A percentile compares a stretch with the other conserved stretches of the same genome.
These are phyloP conservation scores for Thamnaconus septentrionalis DNA, from an alignment of 2,113 vertebrate genomes.

Conservation along the genomic window DNA sequence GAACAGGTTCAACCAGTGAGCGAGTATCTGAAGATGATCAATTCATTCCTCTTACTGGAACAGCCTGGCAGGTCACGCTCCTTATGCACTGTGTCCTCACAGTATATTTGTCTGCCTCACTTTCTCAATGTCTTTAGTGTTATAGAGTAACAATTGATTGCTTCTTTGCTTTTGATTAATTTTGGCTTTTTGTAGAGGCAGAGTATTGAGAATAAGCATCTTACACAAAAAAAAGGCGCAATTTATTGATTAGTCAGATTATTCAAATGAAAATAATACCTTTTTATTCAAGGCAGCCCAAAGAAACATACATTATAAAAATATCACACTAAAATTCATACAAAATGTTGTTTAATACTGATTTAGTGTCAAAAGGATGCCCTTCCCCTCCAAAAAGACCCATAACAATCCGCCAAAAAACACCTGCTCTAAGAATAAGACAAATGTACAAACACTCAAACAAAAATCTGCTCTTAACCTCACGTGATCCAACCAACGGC, in stretches of 20 bases:
- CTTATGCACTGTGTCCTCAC: too few relatives aligned
- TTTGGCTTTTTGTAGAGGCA: too few relatives aligned
- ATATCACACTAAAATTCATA: slow-evolving; percentile 60
- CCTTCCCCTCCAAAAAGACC: slow-evolving; percentile 48
- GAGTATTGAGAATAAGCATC: too few relatives aligned
- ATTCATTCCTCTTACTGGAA: neutral
- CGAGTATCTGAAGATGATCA: neutral
- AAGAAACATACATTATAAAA: slow-evolving; percentile 65
- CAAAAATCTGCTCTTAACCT: neutral
- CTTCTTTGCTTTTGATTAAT: neutral
- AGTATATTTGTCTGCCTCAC: too few relatives aligned
- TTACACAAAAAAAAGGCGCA: neutral
- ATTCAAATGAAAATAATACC: neutral
- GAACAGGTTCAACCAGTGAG: neutral
- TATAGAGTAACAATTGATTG: neutral
- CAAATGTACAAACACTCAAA: slow-evolving; percentile 42
- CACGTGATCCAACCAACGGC: slow-evolving; percentile 3
- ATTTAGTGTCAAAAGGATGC: slow-evolving; percentile 27
- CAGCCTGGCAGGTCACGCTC: neutral
- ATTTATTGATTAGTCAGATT: neutral
- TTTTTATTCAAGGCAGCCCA: slow-evolving; percentile 59
- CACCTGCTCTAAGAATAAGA: slow-evolving; percentile 38
- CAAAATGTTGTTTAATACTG: slow-evolving; percentile 49
- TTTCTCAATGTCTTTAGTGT: too few relatives aligned
- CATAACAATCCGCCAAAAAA: slow-evolving; percentile 10